phyloP scores from a whole-genome alignment of 1,140 invertebrate species.

The Pachyrhynchus sulphureomaculatus region DNA sequence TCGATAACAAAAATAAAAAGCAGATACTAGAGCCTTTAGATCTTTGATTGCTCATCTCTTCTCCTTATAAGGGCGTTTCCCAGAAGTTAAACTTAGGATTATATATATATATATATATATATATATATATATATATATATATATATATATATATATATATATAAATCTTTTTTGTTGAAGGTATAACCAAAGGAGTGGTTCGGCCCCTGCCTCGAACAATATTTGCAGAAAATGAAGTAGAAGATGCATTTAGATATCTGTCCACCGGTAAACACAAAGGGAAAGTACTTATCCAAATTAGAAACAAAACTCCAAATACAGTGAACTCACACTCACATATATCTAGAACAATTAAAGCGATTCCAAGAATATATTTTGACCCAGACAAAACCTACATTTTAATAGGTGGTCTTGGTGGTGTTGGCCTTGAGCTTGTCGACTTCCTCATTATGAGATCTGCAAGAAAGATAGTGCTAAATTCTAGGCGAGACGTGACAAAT shows the following conservation, averaged over 20 bases:
- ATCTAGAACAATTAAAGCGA: slow-evolving; percentile 67
- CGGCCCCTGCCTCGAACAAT: slow-evolving; percentile 78
- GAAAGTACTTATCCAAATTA: slow-evolving; percentile 88
- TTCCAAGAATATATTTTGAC: slow-evolving; percentile 83
- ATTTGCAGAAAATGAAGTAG: slow-evolving; percentile 79
- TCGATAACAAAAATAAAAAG: too few species aligned
- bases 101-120: too few species aligned
- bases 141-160: too few species aligned
- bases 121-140: too few species aligned
- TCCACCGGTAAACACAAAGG: slow-evolving; percentile 96
- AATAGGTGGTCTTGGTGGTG: slow-evolving; percentile 87
- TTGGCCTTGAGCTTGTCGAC: slow-evolving; percentile 89
- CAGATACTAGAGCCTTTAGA: too few species aligned
- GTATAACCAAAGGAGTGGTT: slow-evolving; percentile 79
- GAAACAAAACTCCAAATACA: slow-evolving; percentile 67
- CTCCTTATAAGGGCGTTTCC: too few species aligned
- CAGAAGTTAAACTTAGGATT: too few species aligned
- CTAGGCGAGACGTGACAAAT: slow-evolving; percentile 79
- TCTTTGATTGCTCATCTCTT: too few species aligned
- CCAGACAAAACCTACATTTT: slow-evolving; percentile 85
- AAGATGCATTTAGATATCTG: slow-evolving; percentile 92
- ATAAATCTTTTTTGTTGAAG: too few species aligned
- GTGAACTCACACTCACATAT: slow-evolving; percentile 53
- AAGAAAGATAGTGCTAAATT: slow-evolving; percentile 81
- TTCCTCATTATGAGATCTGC: slow-evolving; percentile 88